phyloP scores from a whole-genome alignment of 2,113 vertebrate genomes.

The Serilophus lunatus region DNA sequence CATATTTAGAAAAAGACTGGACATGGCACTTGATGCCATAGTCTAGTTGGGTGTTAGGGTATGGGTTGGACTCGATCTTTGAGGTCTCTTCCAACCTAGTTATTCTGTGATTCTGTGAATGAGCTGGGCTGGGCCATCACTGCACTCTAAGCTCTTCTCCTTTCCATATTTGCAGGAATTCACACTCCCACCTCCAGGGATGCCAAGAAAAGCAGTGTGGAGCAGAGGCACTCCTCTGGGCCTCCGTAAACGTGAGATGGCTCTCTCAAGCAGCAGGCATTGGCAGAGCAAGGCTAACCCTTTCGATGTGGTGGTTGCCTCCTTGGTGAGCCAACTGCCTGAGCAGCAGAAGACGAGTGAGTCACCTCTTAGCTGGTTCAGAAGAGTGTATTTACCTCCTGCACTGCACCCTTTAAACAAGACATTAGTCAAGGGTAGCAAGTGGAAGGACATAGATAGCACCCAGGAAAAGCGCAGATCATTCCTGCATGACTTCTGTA shows the following conservation, averaged over 20 bases:
- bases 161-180: constrained; percentile 63
- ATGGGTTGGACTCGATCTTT: no score
- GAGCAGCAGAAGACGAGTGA: neutral
- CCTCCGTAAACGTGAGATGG: neutral
- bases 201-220: neutral
- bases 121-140: neutral
- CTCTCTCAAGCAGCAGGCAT: neutral
- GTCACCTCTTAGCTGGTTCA: constrained; percentile 25
- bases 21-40: no score
- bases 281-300: neutral
- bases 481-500: constrained; percentile 72
- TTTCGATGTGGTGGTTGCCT: neutral
- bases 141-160: constrained; percentile 27
- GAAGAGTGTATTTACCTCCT: constrained; percentile 27
- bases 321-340: neutral
- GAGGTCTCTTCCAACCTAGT: no score
- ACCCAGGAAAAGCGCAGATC: constrained; percentile 67
- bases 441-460: constrained; percentile 51
- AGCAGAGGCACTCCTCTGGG: neutral
- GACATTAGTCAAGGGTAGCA: constrained; percentile 13
- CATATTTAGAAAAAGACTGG: no score
- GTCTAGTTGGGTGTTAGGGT: no score
- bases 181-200: neutral
- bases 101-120: no score
- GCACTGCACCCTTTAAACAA: constrained; percentile 46